A percentile compares a stretch with the other conserved stretches of the same genome.
Evolutionary conservation across 2,113 vertebrate genomes (phyloP).

Genomic region (Brachyistius frenatus): DNA sequence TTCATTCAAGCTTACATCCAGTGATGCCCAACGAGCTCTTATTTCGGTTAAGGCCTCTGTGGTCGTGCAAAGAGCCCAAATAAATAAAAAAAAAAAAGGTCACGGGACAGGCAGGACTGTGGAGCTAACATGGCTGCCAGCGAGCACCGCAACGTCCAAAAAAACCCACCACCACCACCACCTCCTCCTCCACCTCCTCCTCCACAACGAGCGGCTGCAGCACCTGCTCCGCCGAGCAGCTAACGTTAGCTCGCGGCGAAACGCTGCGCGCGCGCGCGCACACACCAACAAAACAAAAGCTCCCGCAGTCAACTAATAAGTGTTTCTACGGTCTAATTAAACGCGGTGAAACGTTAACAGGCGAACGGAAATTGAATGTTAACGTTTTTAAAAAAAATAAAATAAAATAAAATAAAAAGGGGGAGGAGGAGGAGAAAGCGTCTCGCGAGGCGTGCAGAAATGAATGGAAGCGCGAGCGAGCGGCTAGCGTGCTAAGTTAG

Average conservation of each 20-base stretch:
- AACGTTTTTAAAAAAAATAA: too few species aligned
- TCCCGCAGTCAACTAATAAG: neutral
- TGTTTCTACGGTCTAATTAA: too few species aligned
- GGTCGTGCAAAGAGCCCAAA: too few species aligned
- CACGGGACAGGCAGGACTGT: neutral
- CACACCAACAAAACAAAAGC: constrained; percentile 42
- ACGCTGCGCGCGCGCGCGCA: neutral
- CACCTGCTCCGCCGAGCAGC: constrained; percentile 58
- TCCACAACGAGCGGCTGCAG: constrained; percentile 18
- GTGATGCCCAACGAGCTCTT: too few species aligned
- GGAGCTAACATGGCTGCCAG: constrained; percentile 63
- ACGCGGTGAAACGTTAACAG: too few species aligned
- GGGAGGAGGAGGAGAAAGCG: neutral
- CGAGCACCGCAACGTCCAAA: constrained; percentile 40
- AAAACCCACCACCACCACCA: too few species aligned
- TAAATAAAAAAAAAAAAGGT: constrained; percentile 1
- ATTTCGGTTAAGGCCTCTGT: too few species aligned
- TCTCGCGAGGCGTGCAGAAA: neutral
- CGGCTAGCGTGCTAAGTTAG: constrained; percentile 58
- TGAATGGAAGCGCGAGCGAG: constrained; percentile 3
- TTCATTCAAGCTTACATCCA: too few species aligned
- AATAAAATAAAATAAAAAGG: neutral
- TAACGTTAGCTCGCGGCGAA: neutral
- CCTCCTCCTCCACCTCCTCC: too few species aligned
- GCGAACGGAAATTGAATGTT: too few species aligned